Evolutionary conservation across 2,888 invertebrate genomes (phyloP).

Genomic region (Hydraecia micacea): DNA sequence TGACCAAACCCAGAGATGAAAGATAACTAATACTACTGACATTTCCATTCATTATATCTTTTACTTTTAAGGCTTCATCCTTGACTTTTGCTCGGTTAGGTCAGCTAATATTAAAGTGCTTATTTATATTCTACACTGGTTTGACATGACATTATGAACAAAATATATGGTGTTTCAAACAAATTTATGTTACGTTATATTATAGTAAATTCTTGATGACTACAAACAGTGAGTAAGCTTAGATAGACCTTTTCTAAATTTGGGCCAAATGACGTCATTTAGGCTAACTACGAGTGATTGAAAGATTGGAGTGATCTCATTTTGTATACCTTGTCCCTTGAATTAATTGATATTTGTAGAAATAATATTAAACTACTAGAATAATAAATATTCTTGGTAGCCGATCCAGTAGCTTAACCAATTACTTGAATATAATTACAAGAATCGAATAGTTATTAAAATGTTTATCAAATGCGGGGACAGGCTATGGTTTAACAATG

Average conservation of each 20-base stretch:
- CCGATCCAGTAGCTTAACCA: slow-evolving; percentile 9
- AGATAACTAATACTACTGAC: slow-evolving; percentile 52
- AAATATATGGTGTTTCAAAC: slow-evolving; percentile 35
- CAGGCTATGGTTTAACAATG: slow-evolving; percentile 14
- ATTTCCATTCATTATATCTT: slow-evolving; percentile 51
- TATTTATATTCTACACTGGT: slow-evolving; percentile 50
- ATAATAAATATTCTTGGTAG: background rate
- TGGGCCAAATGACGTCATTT: slow-evolving; percentile 55
- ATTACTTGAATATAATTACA: slow-evolving; percentile 21
- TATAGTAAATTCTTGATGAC: slow-evolving; percentile 15
- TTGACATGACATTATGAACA: slow-evolving; percentile 45
- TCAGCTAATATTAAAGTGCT: slow-evolving; percentile 44
- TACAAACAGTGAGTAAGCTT: slow-evolving; percentile 31
- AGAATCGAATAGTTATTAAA: background rate
- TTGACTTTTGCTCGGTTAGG: slow-evolving; percentile 59
- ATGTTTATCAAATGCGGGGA: slow-evolving; percentile 17
- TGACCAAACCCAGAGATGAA: slow-evolving; percentile 36
- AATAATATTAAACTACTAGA: slow-evolving; percentile 1
- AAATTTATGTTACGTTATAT: slow-evolving; percentile 13
- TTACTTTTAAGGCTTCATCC: slow-evolving; percentile 60
- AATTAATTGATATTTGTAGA: slow-evolving; percentile 28
- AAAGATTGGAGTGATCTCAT: slow-evolving; percentile 48
- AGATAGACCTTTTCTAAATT: slow-evolving; percentile 51
- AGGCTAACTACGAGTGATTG: slow-evolving; percentile 44
- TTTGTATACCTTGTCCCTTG: slow-evolving; percentile 29